A percentile compares a stretch with the other conserved stretches of the same genome.
phyloP scores from a whole-genome alignment of 2,113 vertebrate species.

The Aspidoscelis tigris region DNA sequence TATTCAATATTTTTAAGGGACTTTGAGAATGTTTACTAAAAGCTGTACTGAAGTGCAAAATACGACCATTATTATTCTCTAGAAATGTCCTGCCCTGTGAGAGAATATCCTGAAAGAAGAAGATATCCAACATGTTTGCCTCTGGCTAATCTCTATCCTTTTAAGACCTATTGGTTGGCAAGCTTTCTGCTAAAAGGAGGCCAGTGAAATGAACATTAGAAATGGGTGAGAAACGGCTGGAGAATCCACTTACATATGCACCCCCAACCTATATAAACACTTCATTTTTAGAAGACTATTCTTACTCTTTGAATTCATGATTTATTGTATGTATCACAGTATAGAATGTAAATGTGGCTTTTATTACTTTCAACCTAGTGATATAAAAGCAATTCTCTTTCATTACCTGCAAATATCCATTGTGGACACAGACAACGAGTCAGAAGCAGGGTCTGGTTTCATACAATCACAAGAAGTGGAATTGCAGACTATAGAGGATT shows the following conservation, averaged over 20 bases:
- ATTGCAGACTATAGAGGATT: too few relatives aligned
- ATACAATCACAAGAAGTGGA: too few relatives aligned
- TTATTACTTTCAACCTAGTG: not conserved
- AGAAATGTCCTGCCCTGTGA: conserved; percentile 14
- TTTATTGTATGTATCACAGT: not conserved
- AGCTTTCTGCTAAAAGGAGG: not conserved
- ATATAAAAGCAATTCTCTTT: too few relatives aligned
- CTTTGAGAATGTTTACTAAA: conserved; percentile 36
- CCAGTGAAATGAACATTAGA: accelerated
- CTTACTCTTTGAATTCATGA: not conserved
- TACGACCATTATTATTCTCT: not conserved
- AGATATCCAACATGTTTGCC: not conserved
- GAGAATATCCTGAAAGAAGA: not conserved
- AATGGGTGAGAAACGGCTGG: accelerated
- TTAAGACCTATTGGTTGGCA: accelerated
- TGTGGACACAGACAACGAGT: too few relatives aligned
- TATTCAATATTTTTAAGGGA: not conserved
- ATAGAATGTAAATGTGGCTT: not conserved
- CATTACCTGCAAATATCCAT: too few relatives aligned
- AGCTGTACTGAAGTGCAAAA: conserved; percentile 20
- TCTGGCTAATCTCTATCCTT: not conserved
- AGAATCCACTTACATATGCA: not conserved
- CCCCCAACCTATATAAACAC: too few relatives aligned
- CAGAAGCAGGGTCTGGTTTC: too few relatives aligned
- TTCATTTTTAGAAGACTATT: not conserved